phyloP scores from a whole-genome alignment of 2,113 vertebrate genomes.

The Zosterops pallidus region DNA sequence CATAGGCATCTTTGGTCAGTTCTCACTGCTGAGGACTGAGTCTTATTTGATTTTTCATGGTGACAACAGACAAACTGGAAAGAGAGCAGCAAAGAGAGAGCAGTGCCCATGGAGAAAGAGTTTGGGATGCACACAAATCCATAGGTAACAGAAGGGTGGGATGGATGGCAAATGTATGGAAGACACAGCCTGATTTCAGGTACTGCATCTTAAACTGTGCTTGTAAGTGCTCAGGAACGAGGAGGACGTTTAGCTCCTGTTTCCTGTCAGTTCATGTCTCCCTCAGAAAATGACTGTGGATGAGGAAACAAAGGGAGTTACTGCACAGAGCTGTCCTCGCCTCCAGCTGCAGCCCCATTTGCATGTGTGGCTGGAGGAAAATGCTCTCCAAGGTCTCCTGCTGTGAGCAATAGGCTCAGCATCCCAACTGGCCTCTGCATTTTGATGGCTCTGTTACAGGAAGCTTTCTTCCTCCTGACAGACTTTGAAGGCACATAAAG shows the following conservation, averaged over 20 bases:
- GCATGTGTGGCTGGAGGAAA: not conserved
- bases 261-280: not conserved
- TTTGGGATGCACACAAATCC: not conserved
- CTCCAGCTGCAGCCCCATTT: not conserved
- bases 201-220: not conserved
- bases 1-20: not conserved
- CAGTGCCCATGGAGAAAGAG: accelerated
- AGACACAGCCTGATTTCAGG: not conserved
- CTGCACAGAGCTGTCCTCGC: not conserved
- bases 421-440: not conserved
- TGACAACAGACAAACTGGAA: not conserved
- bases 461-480: not conserved
- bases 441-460: not conserved
- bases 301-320: not conserved
- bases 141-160: not conserved
- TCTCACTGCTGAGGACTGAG: not conserved
- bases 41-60: not conserved
- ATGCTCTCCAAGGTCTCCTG: not conserved
- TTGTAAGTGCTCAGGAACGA: not conserved
- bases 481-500: not conserved
- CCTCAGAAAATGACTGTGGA: not conserved
- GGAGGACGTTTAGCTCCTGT: not conserved
- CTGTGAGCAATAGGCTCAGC: not conserved
- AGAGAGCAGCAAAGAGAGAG: not conserved
- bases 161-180: not conserved